Conservation (phyloP, 2,888 invertebrate genomes). For the Aricia artaxerxes region DNA sequence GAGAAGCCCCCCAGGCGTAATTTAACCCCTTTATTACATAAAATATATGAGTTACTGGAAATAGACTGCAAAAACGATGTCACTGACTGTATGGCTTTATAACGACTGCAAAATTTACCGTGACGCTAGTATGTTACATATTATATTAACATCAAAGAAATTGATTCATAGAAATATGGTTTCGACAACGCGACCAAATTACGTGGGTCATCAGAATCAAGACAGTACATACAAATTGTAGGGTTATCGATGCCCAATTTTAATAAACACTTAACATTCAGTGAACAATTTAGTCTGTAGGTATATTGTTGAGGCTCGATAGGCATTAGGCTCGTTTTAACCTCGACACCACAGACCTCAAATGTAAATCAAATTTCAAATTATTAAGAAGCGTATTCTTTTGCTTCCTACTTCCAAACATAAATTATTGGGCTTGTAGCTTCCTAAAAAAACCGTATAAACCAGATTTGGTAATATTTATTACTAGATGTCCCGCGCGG, state of each 20-base stretch:
- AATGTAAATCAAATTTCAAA: not conserved
- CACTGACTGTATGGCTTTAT: conserved; percentile 6
- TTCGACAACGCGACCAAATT: too few relatives aligned
- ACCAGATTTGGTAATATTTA: not conserved
- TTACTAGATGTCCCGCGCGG: not conserved
- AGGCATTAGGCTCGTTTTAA: not conserved
- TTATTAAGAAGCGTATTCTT: not conserved
- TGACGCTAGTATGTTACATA: not conserved
- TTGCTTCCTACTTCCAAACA: not conserved
- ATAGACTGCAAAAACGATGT: conserved; percentile 6
- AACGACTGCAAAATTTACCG: not conserved
- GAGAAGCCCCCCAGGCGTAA: not conserved
- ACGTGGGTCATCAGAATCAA: too few relatives aligned
- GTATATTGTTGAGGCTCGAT: not conserved
- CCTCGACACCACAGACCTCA: not conserved
- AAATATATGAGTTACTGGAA: not conserved
- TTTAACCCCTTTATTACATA: conserved; percentile 18
- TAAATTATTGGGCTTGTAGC: not conserved
- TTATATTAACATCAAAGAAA: too few relatives aligned
- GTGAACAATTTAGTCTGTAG: not conserved
- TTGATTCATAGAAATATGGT: too few relatives aligned
- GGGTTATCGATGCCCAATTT: not conserved
- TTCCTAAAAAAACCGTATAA: not conserved
- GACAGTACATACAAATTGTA: not conserved
- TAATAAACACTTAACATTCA: not conserved